phyloP scores from a whole-genome alignment of 2,113 vertebrate species.

The Phylloscopus whistleri region DNA sequence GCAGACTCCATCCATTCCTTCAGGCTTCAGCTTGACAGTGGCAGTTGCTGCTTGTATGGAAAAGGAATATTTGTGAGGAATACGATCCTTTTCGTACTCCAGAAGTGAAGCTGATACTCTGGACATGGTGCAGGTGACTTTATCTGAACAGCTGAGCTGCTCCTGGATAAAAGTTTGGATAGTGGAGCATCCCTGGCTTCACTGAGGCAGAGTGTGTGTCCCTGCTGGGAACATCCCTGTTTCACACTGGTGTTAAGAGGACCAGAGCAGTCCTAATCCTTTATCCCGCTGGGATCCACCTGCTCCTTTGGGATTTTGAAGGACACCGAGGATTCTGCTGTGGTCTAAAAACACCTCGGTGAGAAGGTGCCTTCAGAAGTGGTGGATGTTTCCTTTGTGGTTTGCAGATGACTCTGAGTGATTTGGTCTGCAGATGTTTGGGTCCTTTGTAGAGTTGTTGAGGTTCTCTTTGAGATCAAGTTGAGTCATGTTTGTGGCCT shows the following conservation, averaged over 20 bases:
- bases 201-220: neutral
- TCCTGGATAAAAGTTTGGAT: neutral
- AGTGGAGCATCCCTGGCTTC: neutral
- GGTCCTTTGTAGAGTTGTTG: neutral
- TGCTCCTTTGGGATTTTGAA: neutral
- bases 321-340: neutral
- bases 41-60: neutral
- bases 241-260: neutral
- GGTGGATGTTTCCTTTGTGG: conserved; percentile 26
- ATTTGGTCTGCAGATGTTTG: neutral
- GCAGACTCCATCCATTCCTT: neutral
- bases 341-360: neutral
- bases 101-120: neutral
- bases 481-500: neutral
- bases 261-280: neutral
- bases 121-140: accelerated
- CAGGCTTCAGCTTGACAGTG: neutral
- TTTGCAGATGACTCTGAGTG: neutral
- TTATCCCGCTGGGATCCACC: accelerated
- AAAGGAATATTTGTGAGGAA: neutral
- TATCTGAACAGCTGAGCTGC: neutral
- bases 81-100: accelerated
- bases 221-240: neutral
- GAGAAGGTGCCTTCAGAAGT: neutral
- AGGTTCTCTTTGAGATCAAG: neutral